Percentiles rank a stretch among this genome's conserved stretches.
These are phyloP conservation scores for Thelaira solivaga DNA, from an alignment of 2,888 invertebrate species.

Conservation along the genomic window DNA sequence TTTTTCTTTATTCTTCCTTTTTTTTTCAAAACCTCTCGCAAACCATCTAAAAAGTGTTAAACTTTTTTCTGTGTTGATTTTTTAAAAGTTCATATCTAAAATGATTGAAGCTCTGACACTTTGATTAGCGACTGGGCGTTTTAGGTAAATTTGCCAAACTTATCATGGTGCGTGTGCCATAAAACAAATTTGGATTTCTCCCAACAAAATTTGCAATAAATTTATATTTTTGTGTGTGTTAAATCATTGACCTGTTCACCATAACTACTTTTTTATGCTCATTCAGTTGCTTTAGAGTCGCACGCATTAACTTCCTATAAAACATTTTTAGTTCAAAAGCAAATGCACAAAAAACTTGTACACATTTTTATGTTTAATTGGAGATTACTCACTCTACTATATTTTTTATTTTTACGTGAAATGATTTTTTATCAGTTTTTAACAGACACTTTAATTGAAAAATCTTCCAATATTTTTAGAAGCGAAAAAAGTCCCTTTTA, in stretches of 20 bases:
- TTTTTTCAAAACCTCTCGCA: neutral
- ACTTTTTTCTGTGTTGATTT: slow-evolving; percentile 7
- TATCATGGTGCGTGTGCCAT: slow-evolving; percentile 55
- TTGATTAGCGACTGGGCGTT: slow-evolving; percentile 54
- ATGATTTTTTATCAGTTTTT: slow-evolving; percentile 4
- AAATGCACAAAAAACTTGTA: neutral
- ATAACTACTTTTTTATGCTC: neutral
- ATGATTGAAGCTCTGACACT: slow-evolving; percentile 61
- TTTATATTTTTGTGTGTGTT: slow-evolving; percentile 6
- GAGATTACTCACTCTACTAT: slow-evolving; percentile 38
- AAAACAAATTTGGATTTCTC: neutral
- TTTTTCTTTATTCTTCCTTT: slow-evolving; percentile 18
- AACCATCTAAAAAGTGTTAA: neutral
- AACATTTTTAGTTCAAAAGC: neutral
- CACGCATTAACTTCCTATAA: neutral
- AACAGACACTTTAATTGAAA: neutral
- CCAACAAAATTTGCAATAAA: slow-evolving; percentile 27
- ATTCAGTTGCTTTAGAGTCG: neutral
- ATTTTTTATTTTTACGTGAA: slow-evolving; percentile 22
- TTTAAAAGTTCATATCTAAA: slow-evolving; percentile 29
- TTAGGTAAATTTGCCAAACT: slow-evolving; percentile 34
- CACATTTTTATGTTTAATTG: slow-evolving; percentile 22
- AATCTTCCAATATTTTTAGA: slow-evolving; percentile 17
- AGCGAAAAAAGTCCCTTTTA: slow-evolving; percentile 13
- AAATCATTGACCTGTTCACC: slow-evolving; percentile 41